Evolutionary conservation across 2,797 vertebrate species (phyloP), one percentile per base, ranked within the genome.

Genomic region (Amblyopsis hoosieri): DNA sequence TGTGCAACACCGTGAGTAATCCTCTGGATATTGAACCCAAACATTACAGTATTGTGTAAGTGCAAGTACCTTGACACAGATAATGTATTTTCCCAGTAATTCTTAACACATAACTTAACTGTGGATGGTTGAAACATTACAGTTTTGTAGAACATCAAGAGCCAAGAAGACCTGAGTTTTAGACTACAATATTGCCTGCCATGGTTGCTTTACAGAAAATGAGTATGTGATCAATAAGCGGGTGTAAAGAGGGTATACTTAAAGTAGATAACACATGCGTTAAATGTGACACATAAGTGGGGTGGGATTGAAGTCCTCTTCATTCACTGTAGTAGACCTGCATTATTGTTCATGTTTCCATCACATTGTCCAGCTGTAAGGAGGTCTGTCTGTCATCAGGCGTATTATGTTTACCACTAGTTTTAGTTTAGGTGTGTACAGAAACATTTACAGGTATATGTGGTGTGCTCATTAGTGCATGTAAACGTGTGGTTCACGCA

Each of bases 251-350:
- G 23, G 29, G 48, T 57, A 64, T 64, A 71, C 60, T 76, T 53
- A 72, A 66, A 58, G 54, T 2, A 71, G 85, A 82, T 76, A 57
- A 79, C 62, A 56, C 60, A 69, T 78, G 75, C 85, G 73, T 77
- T 69, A 76, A 75, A 70, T 50, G 64, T 67, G 54, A 60, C 54
- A 75, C 12, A 33, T 61, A 45, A 12, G 14, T 53, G 60, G 64
- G 64, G 58, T 74, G 6, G 81, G 57, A 3, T 23, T 23, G 23
- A 23, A 23, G 55, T 83, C 57, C 45, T 33, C n/a, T 23, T 52
- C 74, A 59, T 72, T 66, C n/a, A 7, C 23, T 60, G 31, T 56
- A 29, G 19, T 23, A 23, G 23, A 37, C 37, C 45, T 73, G 19
- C 80, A 79, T 75, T 46, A 61, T 23, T 23, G 23, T 23, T 23